Evolutionary conservation across 2,797 vertebrate species (phyloP).

Genomic region (Aviceda leuphotes): DNA sequence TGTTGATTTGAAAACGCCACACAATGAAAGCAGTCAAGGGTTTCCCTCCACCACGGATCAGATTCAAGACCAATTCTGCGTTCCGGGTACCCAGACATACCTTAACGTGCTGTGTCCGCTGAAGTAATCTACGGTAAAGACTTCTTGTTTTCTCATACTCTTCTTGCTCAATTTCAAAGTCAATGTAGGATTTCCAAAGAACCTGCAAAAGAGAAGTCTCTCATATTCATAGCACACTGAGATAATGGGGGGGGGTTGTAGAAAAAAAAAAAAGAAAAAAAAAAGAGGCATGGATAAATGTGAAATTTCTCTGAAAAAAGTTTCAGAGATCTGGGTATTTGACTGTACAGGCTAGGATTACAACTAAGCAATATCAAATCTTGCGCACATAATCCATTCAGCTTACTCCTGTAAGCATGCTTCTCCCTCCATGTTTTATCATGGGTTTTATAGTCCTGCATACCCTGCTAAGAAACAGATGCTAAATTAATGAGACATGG

Average conservation of each 20-base stretch:
- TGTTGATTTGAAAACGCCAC: background rate
- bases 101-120: conserved; percentile 96
- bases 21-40: background rate
- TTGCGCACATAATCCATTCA: background rate
- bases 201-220: conserved; percentile 78
- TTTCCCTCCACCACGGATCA: too few species aligned
- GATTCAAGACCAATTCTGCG: background rate
- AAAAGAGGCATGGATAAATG: rapidly evolving
- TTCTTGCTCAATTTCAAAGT: conserved; percentile 97
- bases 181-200: conserved; percentile 98
- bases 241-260: too few species aligned
- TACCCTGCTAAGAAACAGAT: background rate
- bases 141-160: conserved; percentile 91
- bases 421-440: background rate
- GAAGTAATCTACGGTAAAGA: conserved; percentile 90
- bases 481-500: background rate
- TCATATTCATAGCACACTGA: rapidly evolving
- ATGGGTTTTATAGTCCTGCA: background rate
- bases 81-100: conserved; percentile 56
- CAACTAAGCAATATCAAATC: background rate
- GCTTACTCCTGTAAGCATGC: background rate
- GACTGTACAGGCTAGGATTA: rapidly evolving
- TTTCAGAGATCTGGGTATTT: background rate
- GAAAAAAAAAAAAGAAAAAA: background rate
- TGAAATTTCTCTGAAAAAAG: background rate